Evolutionary conservation across 2,888 invertebrate genomes (phyloP).

Genomic region (Chesias legatella): DNA sequence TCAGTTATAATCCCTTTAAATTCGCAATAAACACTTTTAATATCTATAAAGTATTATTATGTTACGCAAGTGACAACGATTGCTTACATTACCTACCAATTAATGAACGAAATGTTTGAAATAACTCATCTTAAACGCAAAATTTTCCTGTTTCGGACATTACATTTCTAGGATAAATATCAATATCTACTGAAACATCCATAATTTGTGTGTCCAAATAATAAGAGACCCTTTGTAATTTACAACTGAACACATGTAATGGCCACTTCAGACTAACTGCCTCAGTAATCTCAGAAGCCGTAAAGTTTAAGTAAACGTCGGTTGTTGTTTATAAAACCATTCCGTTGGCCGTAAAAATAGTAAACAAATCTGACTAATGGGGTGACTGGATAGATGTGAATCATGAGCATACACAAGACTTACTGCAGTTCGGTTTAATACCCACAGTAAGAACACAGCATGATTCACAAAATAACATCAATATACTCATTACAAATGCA

Average conservation of each 20-base stretch:
- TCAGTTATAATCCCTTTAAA: too few relatives aligned
- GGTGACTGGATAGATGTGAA: constrained; percentile 35
- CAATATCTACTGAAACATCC: too few relatives aligned
- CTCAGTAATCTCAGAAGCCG: constrained; percentile 29
- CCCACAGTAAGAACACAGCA: too few relatives aligned
- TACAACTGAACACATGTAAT: constrained; percentile 21
- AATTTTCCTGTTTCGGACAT: constrained; percentile 15
- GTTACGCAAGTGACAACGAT: too few relatives aligned
- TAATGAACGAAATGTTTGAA: too few relatives aligned
- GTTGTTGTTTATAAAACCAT: constrained; percentile 44
- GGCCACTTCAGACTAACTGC: constrained; percentile 26
- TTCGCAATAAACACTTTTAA: too few relatives aligned
- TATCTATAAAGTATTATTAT: too few relatives aligned
- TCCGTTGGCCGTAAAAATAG: constrained; percentile 52
- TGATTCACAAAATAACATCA: too few relatives aligned
- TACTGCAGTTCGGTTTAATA: too few relatives aligned
- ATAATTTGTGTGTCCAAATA: neutral
- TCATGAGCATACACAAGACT: constrained; percentile 33
- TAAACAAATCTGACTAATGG: constrained; percentile 53
- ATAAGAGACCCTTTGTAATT: constrained; percentile 10
- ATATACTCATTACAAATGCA: too few relatives aligned
- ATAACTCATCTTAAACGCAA: neutral
- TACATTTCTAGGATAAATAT: constrained; percentile 13
- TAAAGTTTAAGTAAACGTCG: constrained; percentile 31
- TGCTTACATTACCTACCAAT: too few relatives aligned